Conservation (phyloP, 2,888 invertebrate genomes). For the Erebia aethiops region DNA sequence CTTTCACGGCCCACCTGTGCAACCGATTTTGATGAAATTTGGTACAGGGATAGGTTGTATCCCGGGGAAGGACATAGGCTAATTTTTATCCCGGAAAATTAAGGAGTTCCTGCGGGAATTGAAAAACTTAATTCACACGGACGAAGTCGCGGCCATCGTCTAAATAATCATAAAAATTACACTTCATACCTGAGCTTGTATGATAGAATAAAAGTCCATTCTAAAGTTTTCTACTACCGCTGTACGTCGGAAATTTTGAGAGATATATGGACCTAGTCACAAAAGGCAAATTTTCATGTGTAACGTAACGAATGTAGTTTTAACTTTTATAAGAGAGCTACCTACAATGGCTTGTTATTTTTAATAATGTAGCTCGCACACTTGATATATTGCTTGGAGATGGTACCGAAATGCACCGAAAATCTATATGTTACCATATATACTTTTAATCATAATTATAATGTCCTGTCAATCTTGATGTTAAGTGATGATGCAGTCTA, state of each 20-base stretch:
- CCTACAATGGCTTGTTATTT: slow-evolving; percentile 7
- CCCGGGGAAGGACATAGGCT: too few relatives aligned
- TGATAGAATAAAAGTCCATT: not conserved
- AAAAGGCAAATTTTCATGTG: slow-evolving; percentile 1
- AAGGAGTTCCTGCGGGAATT: too few relatives aligned
- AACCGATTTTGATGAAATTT: too few relatives aligned
- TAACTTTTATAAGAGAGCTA: slow-evolving; percentile 2
- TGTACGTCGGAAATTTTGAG: not conserved
- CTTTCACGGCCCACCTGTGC: too few relatives aligned
- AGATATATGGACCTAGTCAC: slow-evolving; percentile 1
- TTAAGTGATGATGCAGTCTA: too few relatives aligned
- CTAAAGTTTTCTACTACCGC: not conserved
- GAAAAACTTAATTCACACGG: too few relatives aligned
- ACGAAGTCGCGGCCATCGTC: too few relatives aligned
- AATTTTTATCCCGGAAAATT: too few relatives aligned
- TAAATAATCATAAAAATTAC: too few relatives aligned
- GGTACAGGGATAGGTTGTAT: too few relatives aligned
- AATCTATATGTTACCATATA: not conserved
- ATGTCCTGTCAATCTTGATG: too few relatives aligned
- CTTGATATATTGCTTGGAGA: not conserved
- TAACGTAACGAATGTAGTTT: not conserved
- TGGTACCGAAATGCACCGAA: not conserved
- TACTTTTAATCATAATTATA: too few relatives aligned
- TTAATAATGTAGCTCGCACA: slow-evolving; percentile 7
- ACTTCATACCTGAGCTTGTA: not conserved